These are phyloP conservation scores for Loriculus beryllinus DNA, from an alignment of 2,797 vertebrate genomes.

Conservation along the genomic window DNA sequence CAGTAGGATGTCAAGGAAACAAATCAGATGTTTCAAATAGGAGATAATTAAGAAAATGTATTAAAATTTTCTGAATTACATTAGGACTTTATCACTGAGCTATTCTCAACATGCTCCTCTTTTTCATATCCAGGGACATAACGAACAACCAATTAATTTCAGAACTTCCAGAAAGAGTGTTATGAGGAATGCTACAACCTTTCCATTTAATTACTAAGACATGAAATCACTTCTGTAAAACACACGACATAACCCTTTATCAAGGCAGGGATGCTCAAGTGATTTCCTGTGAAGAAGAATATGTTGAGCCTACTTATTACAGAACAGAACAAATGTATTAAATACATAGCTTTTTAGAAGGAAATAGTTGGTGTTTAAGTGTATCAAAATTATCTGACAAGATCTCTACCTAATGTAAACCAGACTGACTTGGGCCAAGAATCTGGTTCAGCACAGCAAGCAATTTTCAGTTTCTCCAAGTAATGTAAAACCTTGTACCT, in stretches of 20 bases:
- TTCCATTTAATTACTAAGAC: neutral
- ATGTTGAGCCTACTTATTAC: neutral
- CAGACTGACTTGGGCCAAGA: neutral
- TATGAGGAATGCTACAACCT: neutral
- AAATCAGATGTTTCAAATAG: constrained; percentile 44
- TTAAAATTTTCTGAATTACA: constrained; percentile 28
- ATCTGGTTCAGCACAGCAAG: neutral
- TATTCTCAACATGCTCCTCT: neutral
- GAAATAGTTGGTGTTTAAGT: neutral
- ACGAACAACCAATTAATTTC: neutral
- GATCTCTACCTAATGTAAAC: neutral
- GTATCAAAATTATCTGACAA: neutral
- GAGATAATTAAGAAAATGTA: constrained; percentile 52
- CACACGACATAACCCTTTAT: neutral
- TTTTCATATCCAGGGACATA: neutral
- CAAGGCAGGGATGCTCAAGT: neutral
- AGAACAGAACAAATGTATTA: neutral
- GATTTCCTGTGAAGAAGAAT: neutral
- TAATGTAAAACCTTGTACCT: neutral
- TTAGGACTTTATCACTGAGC: neutral
- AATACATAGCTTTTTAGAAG: neutral
- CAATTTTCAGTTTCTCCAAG: neutral
- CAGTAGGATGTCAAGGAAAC: constrained; percentile 51
- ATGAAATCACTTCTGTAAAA: neutral
- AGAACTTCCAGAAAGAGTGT: neutral